Conservation (phyloP, 2,797 vertebrate genomes). For the Eulemur coronatus region DNA sequence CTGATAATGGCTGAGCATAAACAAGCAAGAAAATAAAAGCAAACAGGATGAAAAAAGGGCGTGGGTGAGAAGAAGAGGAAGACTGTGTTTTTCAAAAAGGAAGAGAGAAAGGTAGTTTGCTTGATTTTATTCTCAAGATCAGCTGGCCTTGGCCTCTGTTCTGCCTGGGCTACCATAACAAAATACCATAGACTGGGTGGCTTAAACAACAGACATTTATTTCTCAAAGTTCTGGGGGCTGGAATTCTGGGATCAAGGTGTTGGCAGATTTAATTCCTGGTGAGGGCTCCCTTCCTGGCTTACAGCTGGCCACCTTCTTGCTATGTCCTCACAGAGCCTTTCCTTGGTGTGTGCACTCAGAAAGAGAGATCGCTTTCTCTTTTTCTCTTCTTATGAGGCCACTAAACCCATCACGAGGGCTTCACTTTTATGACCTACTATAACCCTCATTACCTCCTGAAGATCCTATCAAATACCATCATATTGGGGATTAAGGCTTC, state of each 20-base stretch:
- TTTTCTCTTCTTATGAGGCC: background rate
- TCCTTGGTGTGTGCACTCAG: background rate
- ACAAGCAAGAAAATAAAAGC: slow-evolving; percentile 23
- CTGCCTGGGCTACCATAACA: background rate
- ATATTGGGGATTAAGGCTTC: background rate
- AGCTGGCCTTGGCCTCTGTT: background rate
- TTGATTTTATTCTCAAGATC: background rate
- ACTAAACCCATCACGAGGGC: background rate
- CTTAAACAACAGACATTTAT: background rate
- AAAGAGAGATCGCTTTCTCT: background rate
- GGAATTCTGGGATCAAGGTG: background rate
- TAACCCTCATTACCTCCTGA: background rate
- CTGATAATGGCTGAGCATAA: background rate
- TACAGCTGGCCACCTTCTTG: background rate
- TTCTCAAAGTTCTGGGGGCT: background rate
- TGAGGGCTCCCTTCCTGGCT: background rate
- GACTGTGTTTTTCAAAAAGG: background rate
- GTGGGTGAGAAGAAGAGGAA: background rate
- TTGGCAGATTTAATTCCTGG: background rate
- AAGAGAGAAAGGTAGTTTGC: background rate
- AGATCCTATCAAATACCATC: background rate
- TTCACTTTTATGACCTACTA: background rate
- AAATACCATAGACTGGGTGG: background rate
- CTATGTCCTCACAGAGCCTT: background rate
- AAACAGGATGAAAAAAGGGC: background rate